Evolutionary conservation across 1,140 invertebrate species (phyloP), one percentile per base, ranked within the genome.

Genomic region (Pseudobourletiella spinata): DNA sequence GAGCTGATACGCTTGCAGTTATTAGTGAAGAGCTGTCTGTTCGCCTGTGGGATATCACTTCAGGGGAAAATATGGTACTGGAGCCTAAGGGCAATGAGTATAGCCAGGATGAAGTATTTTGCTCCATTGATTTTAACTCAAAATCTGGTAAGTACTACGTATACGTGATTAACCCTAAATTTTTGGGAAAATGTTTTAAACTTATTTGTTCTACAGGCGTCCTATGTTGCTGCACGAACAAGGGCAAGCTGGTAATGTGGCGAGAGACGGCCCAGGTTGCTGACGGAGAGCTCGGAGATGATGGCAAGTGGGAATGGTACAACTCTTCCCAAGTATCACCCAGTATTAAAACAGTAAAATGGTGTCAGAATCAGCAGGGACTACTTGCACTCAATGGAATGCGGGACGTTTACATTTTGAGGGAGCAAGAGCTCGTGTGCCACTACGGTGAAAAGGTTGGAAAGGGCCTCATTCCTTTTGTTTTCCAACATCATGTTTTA

Each of bases 1-100:
- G 85, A 15, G 78, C 77, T 43, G 83, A 82, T 32, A 82, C 82
- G 18, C 72, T 93, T 35, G 89, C 88, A 3, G 83, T 90, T 51
- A 80, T 87, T 44, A 86, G 84, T 35, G 85, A 85, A 50, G 88
- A 91, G 72, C 78, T 86, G n/a, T 78, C 82, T 29, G 83, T 95
- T 24, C 83, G 94, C 70, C 83, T 96, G 69, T 98, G 92, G 93
- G 89, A 99, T 74, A 82, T 96, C 68, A 86, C 95, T 32, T 87
- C 84, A 48, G 90, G 92, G 54, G 92, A 98, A 71, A 97, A 92
- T 76, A 92, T 88, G 74, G 81, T 93, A 0, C 74, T 96, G 14
- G 82, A 77, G 64, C 68, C 84, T 66, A 73, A 82, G 73, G 68
- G 73, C 26, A 61, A 43, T 25, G 59, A 66, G 42, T 59, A 68